Evolutionary conservation across 2,797 vertebrate genomes (phyloP).

Genomic region (Anabas testudineus): DNA sequence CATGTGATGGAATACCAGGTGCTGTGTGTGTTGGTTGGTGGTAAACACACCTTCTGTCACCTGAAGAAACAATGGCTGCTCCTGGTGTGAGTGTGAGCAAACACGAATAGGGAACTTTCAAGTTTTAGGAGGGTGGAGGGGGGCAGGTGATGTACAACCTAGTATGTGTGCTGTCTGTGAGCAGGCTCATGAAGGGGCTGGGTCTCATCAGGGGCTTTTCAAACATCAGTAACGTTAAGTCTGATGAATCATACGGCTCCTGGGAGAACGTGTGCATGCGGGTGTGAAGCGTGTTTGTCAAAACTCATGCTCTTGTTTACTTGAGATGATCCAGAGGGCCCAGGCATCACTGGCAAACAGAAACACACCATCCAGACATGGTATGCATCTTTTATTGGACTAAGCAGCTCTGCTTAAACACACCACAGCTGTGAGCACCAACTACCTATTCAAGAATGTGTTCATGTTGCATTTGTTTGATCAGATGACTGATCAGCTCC

Average conservation of each 20-base stretch:
- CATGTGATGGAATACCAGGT: conserved; percentile 57
- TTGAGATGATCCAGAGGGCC: conserved; percentile 71
- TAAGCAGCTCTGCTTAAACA: conserved; percentile 53
- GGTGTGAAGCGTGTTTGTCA: conserved; percentile 77
- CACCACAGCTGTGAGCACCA: conserved; percentile 27
- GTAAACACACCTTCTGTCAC: conserved; percentile 72
- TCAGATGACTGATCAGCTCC: conserved; percentile 57
- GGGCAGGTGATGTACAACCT: conserved; percentile 14
- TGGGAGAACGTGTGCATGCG: conserved; percentile 61
- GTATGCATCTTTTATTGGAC: conserved; percentile 76
- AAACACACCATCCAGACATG: conserved; percentile 56
- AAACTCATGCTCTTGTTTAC: conserved; percentile 76
- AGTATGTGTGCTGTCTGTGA: conserved; percentile 19
- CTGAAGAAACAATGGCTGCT: conserved; percentile 41
- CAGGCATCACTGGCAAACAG: conserved; percentile 57
- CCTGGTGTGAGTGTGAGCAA: conserved; percentile 37
- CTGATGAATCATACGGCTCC: conserved; percentile 73
- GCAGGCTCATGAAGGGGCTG: conserved; percentile 44
- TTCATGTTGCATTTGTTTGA: conserved; percentile 52
- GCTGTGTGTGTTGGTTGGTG: conserved; percentile 25
- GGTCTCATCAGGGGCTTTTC: conserved; percentile 68
- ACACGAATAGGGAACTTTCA: conserved; percentile 39
- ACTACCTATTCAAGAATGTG: conserved; percentile 27
- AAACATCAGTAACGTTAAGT: conserved; percentile 74
- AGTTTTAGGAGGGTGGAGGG: conserved; percentile 16